These are phyloP conservation scores for Nycticebus coucang DNA, from an alignment of 2,113 vertebrate species.

Conservation along the genomic window DNA sequence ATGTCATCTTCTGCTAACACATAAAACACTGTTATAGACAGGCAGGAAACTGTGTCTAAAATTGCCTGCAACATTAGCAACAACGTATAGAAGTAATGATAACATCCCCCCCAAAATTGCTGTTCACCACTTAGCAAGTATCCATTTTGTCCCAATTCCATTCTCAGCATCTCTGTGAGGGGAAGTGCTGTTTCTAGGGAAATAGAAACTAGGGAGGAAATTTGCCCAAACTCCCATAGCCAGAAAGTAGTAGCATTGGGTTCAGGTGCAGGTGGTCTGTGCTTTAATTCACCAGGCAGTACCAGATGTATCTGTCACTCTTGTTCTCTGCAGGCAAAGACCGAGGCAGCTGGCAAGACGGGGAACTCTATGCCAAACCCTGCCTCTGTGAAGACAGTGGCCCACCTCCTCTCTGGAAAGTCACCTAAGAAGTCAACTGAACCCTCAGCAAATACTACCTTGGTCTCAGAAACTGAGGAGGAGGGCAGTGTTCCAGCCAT, in stretches of 20 bases:
- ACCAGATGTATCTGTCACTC: background rate
- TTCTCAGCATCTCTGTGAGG: background rate
- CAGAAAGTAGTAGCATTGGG: background rate
- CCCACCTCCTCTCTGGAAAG: conserved; percentile 63
- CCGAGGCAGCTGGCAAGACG: conserved; percentile 64
- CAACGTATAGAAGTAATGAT: background rate
- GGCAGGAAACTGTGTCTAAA: background rate
- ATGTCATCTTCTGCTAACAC: background rate
- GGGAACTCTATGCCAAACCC: conserved; percentile 73
- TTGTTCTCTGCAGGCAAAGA: conserved; percentile 73
- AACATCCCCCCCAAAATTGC: background rate
- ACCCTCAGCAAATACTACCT: conserved; percentile 70
- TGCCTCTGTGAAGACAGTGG: conserved; percentile 7
- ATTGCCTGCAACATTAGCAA: background rate
- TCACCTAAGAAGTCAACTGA: conserved; percentile 30
- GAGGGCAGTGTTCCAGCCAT: rapidly evolving
- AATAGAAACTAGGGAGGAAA: background rate
- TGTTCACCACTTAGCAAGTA: background rate
- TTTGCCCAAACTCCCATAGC: background rate
- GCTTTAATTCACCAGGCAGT: background rate
- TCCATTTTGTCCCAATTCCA: background rate
- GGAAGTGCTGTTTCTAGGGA: background rate
- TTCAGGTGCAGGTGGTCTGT: rapidly evolving
- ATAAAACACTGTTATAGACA: background rate
- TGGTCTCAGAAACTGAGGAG: conserved; percentile 81